Evolutionary conservation across 35 echinoderm and acorn worm genomes (phyloP).

Genomic region (Lytechinus variegatus): DNA sequence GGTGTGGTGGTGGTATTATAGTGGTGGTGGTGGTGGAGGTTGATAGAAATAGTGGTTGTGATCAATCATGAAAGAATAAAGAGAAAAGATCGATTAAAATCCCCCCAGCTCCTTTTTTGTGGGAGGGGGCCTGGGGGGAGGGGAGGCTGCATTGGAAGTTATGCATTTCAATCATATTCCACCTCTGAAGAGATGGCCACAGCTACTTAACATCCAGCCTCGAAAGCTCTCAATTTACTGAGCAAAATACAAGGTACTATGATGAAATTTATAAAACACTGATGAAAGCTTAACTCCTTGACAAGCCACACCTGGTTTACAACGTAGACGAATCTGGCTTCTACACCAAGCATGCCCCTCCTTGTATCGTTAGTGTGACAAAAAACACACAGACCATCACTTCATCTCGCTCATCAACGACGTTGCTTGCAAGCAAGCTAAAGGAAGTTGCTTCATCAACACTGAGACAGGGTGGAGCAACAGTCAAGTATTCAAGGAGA

Average conservation of each 20-base stretch:
- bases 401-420: neutral
- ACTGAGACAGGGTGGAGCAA: conserved; percentile 58
- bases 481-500: conserved; percentile 40
- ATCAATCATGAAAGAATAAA: no score
- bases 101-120: no score
- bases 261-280: conserved; percentile 25
- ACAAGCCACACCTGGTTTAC: conserved; percentile 40
- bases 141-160: no score
- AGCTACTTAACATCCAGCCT: neutral
- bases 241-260: neutral
- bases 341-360: conserved; percentile 26
- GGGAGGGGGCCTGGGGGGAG: no score
- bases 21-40: no score
- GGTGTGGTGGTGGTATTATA: no score
- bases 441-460: neutral
- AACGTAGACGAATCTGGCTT: conserved; percentile 46
- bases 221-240: conserved; percentile 28
- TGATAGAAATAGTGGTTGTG: no score
- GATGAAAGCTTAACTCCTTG: neutral
- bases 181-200: conserved; percentile 35
- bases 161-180: no score
- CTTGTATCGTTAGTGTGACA: neutral
- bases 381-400: neutral
- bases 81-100: no score
- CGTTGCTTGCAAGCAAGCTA: no score